Conservation (phyloP, 64 coral and sea anemone species). For the Acropora tenuis region DNA sequence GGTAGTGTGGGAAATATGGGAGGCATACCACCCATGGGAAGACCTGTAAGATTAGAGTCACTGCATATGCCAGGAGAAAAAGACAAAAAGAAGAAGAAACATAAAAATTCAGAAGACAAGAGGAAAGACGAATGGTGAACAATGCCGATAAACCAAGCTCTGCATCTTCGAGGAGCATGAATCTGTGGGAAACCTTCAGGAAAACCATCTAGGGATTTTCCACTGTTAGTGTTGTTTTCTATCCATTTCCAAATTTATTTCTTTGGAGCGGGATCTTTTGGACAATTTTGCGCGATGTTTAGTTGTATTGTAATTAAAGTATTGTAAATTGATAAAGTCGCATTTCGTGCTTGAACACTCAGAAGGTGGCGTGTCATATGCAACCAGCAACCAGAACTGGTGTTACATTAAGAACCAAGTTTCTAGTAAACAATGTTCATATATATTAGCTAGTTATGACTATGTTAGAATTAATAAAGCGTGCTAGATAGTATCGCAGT, state of each 20-base stretch:
- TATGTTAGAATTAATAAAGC: not conserved
- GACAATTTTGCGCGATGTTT: too few relatives aligned
- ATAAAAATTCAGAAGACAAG: conserved; percentile 36
- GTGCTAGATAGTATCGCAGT: too few relatives aligned
- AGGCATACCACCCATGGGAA: conserved; percentile 1
- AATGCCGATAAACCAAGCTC: not conserved
- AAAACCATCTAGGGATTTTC: not conserved
- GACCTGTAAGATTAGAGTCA: conserved; percentile 64
- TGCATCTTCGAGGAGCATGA: not conserved
- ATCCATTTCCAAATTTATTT: too few relatives aligned
- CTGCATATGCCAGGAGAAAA: conserved; percentile 54
- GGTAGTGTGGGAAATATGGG: conserved; percentile 26
- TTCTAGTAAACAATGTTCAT: not conserved
- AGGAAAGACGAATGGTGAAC: conserved; percentile 26
- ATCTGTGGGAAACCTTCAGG: too few relatives aligned
- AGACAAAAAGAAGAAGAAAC: conserved; percentile 64
- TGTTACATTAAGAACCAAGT: too few relatives aligned
- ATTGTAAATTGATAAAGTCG: too few relatives aligned
- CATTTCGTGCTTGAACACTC: not conserved
- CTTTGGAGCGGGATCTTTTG: too few relatives aligned
- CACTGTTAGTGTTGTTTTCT: not conserved
- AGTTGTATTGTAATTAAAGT: too few relatives aligned
- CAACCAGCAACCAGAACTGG: too few relatives aligned
- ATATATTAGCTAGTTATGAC: not conserved
- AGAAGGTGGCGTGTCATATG: too few relatives aligned